These are phyloP conservation scores for Cacatua alba DNA, from an alignment of 2,113 vertebrate genomes.

Conservation along the genomic window DNA sequence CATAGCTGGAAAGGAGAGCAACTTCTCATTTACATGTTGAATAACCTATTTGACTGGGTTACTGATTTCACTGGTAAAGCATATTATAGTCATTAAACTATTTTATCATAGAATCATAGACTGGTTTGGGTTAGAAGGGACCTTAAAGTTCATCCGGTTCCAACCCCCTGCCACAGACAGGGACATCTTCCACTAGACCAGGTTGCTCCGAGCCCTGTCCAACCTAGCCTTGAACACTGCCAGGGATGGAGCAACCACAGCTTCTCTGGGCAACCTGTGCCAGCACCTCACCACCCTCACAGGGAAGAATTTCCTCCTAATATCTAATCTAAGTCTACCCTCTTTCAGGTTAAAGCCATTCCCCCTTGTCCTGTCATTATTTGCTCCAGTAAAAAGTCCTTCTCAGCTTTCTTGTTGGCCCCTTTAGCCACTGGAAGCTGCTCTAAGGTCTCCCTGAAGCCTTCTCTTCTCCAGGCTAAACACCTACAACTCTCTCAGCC, in stretches of 20 bases:
- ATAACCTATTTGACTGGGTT: background rate
- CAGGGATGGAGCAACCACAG: background rate
- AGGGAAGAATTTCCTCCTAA: background rate
- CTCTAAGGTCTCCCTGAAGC: background rate
- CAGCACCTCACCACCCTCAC: background rate
- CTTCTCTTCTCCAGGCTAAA: background rate
- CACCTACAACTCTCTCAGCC: background rate
- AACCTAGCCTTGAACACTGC: background rate
- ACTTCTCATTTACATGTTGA: background rate
- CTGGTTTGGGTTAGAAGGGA: background rate
- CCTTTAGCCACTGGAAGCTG: background rate
- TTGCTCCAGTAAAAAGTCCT: background rate
- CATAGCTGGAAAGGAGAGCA: background rate
- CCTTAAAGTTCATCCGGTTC: background rate
- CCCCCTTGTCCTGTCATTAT: background rate
- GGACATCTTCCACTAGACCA: background rate
- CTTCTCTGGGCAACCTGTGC: background rate
- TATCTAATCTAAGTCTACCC: background rate
- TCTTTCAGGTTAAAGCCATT: background rate
- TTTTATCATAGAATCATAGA: background rate
- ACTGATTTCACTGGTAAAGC: background rate
- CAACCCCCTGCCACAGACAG: background rate
- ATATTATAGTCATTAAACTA: background rate
- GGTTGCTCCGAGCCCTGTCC: background rate
- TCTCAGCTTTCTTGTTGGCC: background rate